phyloP scores from a whole-genome alignment of 2,113 vertebrate species.

The Channa maculata region DNA sequence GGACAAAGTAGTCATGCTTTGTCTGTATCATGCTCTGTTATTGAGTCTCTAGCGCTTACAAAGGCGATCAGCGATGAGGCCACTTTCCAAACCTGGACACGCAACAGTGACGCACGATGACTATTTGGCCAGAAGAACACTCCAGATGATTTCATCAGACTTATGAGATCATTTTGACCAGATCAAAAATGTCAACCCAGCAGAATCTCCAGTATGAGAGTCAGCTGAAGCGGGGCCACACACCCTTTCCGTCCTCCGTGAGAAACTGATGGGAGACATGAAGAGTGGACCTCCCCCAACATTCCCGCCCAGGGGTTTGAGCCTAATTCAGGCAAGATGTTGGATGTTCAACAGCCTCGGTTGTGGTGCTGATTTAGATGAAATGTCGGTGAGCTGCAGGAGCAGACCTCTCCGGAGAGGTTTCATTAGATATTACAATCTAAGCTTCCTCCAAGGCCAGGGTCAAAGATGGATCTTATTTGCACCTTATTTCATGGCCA shows the following conservation, averaged over 20 bases:
- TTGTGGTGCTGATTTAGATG: conserved; percentile 63
- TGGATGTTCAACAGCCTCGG: conserved; percentile 65
- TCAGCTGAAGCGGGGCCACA: conserved; percentile 62
- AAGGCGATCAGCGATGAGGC: conserved; percentile 33
- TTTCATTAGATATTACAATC: conserved; percentile 78
- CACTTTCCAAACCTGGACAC: conserved; percentile 40
- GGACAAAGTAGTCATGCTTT: conserved; percentile 17
- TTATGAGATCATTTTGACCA: conserved; percentile 59
- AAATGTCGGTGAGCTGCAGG: conserved; percentile 68
- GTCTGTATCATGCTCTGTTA: conserved; percentile 30
- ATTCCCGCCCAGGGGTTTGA: conserved; percentile 62
- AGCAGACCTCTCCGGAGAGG: conserved; percentile 67
- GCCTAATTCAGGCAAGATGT: conserved; percentile 80
- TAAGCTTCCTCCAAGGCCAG: conserved; percentile 76
- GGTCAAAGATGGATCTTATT: conserved; percentile 82
- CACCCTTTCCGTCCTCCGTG: conserved; percentile 64
- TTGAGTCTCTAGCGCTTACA: conserved; percentile 30
- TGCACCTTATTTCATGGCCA: conserved; percentile 80
- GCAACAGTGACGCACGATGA: conserved; percentile 52
- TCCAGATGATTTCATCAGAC: conserved; percentile 61
- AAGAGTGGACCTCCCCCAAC: conserved; percentile 46
- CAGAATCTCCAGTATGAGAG: conserved; percentile 65
- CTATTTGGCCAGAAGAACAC: conserved; percentile 41
- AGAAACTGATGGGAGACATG: conserved; percentile 52
- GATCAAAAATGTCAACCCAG: conserved; percentile 55